phyloP scores from a whole-genome alignment of 1,140 invertebrate species.

The Asbolus verrucosus region DNA sequence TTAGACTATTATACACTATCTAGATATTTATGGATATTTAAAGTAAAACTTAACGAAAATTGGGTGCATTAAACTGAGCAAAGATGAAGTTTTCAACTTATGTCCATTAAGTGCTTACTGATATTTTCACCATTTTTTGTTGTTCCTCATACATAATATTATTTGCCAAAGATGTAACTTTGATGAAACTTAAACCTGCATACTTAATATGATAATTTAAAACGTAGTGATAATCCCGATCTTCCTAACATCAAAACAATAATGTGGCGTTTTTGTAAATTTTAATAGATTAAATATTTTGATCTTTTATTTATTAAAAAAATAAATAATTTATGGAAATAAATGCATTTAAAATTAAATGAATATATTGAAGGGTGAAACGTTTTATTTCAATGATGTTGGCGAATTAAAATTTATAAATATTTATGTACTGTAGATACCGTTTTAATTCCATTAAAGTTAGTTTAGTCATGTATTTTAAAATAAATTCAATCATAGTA shows the following conservation, averaged over 20 bases:
- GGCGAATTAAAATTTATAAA: not conserved
- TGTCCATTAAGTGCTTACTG: not conserved
- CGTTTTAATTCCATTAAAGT: slow-evolving; percentile 17
- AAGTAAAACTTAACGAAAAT: slow-evolving; percentile 3
- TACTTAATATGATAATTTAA: slow-evolving; percentile 6
- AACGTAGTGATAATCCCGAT: slow-evolving; percentile 19
- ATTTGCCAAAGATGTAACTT: slow-evolving; percentile 28
- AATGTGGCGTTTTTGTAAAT: not conserved
- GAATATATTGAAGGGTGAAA: too few relatives aligned
- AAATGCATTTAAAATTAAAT: slow-evolving; percentile 29
- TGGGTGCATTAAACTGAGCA: slow-evolving; percentile 24
- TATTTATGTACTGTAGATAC: slow-evolving; percentile 18
- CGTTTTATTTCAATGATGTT: not conserved
- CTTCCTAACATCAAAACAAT: slow-evolving; percentile 11
- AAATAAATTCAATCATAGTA: not conserved
- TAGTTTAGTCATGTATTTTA: not conserved
- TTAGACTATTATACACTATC: too few relatives aligned
- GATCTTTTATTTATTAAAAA: too few relatives aligned
- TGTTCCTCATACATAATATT: slow-evolving; percentile 11
- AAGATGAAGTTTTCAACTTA: too few relatives aligned
- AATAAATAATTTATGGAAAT: too few relatives aligned
- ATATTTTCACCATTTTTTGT: not conserved
- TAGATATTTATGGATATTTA: not conserved
- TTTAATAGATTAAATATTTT: not conserved
- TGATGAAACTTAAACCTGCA: not conserved